Base-by-base conservation (phyloP, 2,888 invertebrate genomes). In the Elmis aenea region DNA sequence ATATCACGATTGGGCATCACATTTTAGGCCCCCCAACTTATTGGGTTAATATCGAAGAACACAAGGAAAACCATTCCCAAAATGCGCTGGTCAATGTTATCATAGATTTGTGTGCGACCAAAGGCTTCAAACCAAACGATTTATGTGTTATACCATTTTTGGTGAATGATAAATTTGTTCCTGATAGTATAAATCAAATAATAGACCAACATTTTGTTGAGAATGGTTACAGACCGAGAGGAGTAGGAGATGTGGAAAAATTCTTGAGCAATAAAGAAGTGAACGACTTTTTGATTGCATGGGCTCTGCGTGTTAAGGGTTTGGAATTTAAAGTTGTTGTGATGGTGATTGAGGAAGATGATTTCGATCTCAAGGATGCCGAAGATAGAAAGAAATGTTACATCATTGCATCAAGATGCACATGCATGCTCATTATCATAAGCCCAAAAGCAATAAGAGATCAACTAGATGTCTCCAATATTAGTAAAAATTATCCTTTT, bases 301-400 rank as follows among this genome's bases (percentile, higher is more conserved):
- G 66, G 66, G 60, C 57, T 8, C 46, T 66, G 20, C 46, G 61
- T 5, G 60, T 64, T 5, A 66, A 66, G 46, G 66, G 66, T 1
- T 49, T 66, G 33, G 66, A 66, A 35, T 66, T 65, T 50, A 65
- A 64, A 42, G 62, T 64, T 2, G 64, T 66, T 2, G 48, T 66
- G 3, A 55, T 65, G 42, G 60, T 55, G 3, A 53, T 66, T 9
- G 64, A 64, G 37, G 58, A 60, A n/a, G 62, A 61, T 26, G 64
- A 65, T 47, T 65, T 62, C 38, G 63, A 66, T 38, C 39, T 42
- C 14, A 52, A 49, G 13, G 64, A 65, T 45, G 35, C 54, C 2
- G 64, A 64, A 43, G 64, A 66, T 39, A 45, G 63, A 21, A 57
- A 57, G 21, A 65, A 61, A 44, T 51, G 58, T 12, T 66, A 66